These are phyloP conservation scores for Saxidomus purpurata DNA, from an alignment of 1,140 invertebrate species.

Conservation along the genomic window DNA sequence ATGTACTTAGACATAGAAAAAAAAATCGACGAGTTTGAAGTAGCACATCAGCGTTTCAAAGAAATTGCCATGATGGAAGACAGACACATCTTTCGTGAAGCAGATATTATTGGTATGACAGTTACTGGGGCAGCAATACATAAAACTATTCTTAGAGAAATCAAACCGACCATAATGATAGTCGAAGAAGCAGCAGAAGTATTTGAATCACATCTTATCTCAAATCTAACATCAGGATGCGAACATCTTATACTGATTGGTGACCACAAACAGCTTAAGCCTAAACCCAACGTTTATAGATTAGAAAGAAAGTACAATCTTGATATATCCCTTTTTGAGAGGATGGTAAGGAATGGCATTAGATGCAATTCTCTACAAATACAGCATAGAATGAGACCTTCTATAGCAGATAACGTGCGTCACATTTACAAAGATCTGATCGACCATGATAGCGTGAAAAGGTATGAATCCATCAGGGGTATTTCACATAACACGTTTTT, in stretches of 20 bases:
- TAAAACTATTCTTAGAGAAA: conserved; percentile 72
- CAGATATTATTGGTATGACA: conserved; percentile 84
- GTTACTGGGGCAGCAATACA: conserved; percentile 84
- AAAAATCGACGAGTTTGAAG: conserved; percentile 58
- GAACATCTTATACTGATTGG: conserved; percentile 95
- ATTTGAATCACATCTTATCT: conserved; percentile 83
- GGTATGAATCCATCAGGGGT: conserved; percentile 82
- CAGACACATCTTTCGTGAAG: conserved; percentile 78
- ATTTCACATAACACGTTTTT: conserved; percentile 85
- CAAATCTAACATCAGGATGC: conserved; percentile 89
- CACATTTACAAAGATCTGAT: conserved; percentile 85
- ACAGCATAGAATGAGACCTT: conserved; percentile 80
- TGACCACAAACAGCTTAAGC: conserved; percentile 89
- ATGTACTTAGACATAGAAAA: conserved; percentile 73
- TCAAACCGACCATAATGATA: conserved; percentile 82
- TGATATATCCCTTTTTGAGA: conserved; percentile 86
- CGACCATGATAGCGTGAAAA: conserved; percentile 81
- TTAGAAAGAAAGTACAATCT: conserved; percentile 85
- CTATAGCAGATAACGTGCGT: conserved; percentile 85
- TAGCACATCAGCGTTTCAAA: conserved; percentile 61
- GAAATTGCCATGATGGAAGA: conserved; percentile 75
- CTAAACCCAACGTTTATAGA: conserved; percentile 84
- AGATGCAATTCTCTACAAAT: conserved; percentile 80
- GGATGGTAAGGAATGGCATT: conserved; percentile 83
- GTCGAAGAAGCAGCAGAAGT: conserved; percentile 86